Conservation (phyloP, 2,113 vertebrate genomes). For the Cygnus buccinator region DNA sequence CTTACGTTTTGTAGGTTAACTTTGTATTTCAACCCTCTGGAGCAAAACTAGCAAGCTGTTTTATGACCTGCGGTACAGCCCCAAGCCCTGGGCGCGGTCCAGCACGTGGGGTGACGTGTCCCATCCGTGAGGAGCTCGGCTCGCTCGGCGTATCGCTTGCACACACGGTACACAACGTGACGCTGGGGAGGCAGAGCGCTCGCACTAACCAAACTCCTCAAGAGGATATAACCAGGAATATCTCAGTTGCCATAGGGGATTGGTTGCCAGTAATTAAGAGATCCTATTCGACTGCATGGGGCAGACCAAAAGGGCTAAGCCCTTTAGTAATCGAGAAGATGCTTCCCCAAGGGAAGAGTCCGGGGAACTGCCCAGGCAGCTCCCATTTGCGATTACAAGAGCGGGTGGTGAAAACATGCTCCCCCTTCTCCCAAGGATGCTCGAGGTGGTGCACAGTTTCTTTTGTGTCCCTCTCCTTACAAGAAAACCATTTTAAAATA, state of each 20-base stretch:
- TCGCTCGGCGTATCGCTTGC: not conserved
- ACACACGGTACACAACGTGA: fast-evolving
- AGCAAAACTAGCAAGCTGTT: not conserved
- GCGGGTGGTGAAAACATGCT: not conserved
- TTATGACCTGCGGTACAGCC: not conserved
- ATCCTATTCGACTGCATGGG: not conserved
- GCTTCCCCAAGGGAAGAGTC: not conserved
- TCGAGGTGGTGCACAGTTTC: not conserved
- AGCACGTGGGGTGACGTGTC: not conserved
- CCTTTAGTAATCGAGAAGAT: not conserved
- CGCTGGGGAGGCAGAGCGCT: fast-evolving
- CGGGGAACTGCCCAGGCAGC: not conserved
- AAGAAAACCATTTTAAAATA: not conserved
- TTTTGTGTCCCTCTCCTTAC: fast-evolving
- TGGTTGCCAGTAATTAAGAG: not conserved
- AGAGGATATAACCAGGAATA: not conserved
- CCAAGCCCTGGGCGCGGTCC: not conserved
- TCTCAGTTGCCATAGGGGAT: not conserved
- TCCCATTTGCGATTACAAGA: not conserved
- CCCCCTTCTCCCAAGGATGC: not conserved
- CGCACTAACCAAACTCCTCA: not conserved
- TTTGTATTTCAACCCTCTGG: not conserved
- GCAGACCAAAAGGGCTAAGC: not conserved
- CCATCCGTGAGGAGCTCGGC: fast-evolving
- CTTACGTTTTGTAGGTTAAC: not conserved